Evolutionary conservation across 2,797 vertebrate genomes (phyloP).

Genomic region (Varecia variegata): DNA sequence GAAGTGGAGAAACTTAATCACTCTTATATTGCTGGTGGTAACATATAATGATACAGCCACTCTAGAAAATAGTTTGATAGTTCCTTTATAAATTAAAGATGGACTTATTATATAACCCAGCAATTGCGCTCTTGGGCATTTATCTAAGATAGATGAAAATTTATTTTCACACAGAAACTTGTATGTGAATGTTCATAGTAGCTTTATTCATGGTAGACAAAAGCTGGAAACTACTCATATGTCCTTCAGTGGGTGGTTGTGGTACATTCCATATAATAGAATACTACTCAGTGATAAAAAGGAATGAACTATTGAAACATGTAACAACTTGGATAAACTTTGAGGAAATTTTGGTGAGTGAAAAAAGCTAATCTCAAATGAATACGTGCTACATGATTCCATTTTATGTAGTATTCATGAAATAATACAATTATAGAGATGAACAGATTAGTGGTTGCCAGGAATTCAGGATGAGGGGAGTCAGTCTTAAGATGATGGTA

Average conservation of each 20-base stretch:
- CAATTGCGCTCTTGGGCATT: background rate
- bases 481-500: background rate
- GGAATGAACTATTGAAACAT: background rate
- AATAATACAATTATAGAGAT: background rate
- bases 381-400: background rate
- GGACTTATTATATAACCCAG: background rate
- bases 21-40: background rate
- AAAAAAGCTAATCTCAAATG: constrained; percentile 29
- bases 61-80: background rate
- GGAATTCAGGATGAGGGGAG: background rate
- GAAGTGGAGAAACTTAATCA: background rate
- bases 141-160: background rate
- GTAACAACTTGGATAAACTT: background rate
- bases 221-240: background rate
- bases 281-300: background rate
- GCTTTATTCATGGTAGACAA: background rate
- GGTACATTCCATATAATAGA: background rate
- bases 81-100: constrained; percentile 30
- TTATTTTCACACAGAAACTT: background rate
- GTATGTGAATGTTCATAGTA: background rate
- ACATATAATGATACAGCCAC: background rate
- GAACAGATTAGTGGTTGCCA: background rate
- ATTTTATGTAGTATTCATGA: background rate
- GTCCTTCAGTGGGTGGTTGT: background rate
- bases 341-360: background rate